These are phyloP conservation scores for Jaculus jaculus DNA, from an alignment of 2,113 vertebrate genomes.

Conservation along the genomic window DNA sequence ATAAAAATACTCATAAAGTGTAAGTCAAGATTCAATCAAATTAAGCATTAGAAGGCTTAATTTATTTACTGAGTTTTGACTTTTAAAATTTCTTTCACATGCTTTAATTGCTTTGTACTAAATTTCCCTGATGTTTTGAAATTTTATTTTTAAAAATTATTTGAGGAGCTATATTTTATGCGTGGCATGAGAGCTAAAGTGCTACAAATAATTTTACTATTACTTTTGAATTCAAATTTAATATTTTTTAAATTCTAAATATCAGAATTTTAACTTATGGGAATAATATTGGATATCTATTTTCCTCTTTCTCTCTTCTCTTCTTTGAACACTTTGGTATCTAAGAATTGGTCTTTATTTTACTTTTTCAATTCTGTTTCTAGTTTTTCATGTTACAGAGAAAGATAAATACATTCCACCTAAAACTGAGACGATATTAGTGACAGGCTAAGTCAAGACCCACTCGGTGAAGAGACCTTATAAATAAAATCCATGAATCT, in stretches of 20 bases:
- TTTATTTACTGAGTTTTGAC: background rate
- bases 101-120: background rate
- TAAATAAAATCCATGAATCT: background rate
- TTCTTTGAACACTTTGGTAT: background rate
- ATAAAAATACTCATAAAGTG: conserved; percentile 3
- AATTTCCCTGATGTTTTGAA: conserved; percentile 25
- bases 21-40: conserved; percentile 38
- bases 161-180: background rate
- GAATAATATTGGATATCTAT: background rate
- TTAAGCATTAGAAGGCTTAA: background rate
- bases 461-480: background rate
- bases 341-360: background rate
- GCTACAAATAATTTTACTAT: conserved; percentile 12
- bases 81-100: conserved; percentile 24
- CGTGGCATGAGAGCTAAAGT: background rate
- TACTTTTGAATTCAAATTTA: background rate
- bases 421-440: background rate
- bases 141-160: background rate
- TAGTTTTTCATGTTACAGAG: conserved; percentile 10
- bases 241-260: conserved; percentile 29
- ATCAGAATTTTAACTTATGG: background rate
- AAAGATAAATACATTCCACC: background rate
- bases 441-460: background rate
- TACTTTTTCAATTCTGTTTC: background rate
- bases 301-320: background rate